A percentile compares a stretch with the other conserved stretches of the same genome.
Conservation (phyloP, 1,140 invertebrate species). For the Araneus ventricosus region DNA sequence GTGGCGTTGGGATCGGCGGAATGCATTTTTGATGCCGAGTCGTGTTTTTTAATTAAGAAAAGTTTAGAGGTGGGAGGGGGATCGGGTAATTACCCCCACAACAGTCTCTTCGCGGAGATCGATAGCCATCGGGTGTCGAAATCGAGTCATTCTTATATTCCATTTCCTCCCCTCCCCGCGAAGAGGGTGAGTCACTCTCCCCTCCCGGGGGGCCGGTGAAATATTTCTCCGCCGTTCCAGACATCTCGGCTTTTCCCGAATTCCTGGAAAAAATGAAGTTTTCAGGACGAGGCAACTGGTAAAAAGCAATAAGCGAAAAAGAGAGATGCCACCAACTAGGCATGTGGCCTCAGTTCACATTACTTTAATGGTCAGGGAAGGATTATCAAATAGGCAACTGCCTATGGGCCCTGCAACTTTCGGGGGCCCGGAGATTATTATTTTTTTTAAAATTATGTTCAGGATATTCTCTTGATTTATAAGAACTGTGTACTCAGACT, state of each 20-base stretch:
- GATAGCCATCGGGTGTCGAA: conserved; percentile 66
- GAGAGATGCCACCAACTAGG: too few species aligned
- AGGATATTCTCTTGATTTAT: too few species aligned
- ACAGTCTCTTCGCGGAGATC: conserved; percentile 28
- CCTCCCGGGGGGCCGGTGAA: background rate
- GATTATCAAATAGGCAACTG: too few species aligned
- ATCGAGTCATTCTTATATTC: conserved; percentile 69
- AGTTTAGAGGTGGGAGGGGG: background rate
- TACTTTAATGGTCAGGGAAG: too few species aligned
- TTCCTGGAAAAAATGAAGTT: too few species aligned
- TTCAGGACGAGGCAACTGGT: too few species aligned
- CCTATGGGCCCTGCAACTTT: too few species aligned
- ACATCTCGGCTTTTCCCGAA: background rate
- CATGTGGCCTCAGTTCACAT: too few species aligned
- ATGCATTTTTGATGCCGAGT: conserved; percentile 50
- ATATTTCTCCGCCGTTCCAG: conserved; percentile 23
- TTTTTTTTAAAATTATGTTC: too few species aligned
- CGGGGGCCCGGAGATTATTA: too few species aligned
- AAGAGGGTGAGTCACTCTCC: conserved; percentile 21
- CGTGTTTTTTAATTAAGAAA: conserved; percentile 58
- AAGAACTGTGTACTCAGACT: too few species aligned
- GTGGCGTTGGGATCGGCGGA: background rate
- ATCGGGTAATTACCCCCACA: conserved; percentile 24
- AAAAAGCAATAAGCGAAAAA: too few species aligned
- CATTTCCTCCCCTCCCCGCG: background rate